Conservation (phyloP, 2,113 vertebrate genomes). For the Zootoca vivipara region DNA sequence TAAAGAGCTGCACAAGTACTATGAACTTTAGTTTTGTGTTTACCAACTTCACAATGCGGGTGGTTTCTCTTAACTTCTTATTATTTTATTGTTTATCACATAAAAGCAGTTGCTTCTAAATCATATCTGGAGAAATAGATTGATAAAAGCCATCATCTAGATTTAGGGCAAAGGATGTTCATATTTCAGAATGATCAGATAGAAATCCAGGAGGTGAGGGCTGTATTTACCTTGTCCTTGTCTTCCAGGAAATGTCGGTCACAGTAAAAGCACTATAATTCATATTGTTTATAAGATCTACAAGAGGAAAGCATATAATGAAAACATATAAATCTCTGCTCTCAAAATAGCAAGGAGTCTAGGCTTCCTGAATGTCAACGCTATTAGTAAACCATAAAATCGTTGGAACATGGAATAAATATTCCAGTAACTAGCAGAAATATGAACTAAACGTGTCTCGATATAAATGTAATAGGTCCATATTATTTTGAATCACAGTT, state of each 20-base stretch:
- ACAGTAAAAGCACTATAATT: slow-evolving; percentile 32
- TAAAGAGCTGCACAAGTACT: not conserved
- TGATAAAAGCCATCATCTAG: slow-evolving; percentile 65
- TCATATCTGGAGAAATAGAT: slow-evolving; percentile 56
- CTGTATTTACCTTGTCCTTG: slow-evolving; percentile 60
- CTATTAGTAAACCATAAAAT: slow-evolving; percentile 18
- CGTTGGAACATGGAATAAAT: slow-evolving; percentile 19
- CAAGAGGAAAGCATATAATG: slow-evolving; percentile 40
- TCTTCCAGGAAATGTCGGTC: slow-evolving; percentile 51
- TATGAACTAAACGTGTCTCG: slow-evolving; percentile 21
- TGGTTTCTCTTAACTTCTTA: slow-evolving; percentile 65
- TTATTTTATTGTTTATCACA: slow-evolving; percentile 62
- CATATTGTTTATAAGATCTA: slow-evolving; percentile 50
- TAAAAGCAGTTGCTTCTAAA: slow-evolving; percentile 68
- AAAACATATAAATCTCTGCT: slow-evolving; percentile 41
- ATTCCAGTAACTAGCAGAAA: slow-evolving; percentile 4
- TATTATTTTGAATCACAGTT: slow-evolving; percentile 10
- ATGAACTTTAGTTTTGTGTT: slow-evolving; percentile 46
- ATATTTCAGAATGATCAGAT: slow-evolving; percentile 51
- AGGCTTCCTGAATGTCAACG: slow-evolving; percentile 30
- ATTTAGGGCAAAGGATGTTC: slow-evolving; percentile 65
- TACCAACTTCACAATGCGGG: slow-evolving; percentile 53
- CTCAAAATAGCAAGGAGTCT: not conserved
- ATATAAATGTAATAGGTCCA: slow-evolving; percentile 17
- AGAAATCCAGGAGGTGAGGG: slow-evolving; percentile 36